These are phyloP conservation scores for Pachyrhynchus sulphureomaculatus DNA, from an alignment of 1,140 invertebrate species.

Conservation along the genomic window DNA sequence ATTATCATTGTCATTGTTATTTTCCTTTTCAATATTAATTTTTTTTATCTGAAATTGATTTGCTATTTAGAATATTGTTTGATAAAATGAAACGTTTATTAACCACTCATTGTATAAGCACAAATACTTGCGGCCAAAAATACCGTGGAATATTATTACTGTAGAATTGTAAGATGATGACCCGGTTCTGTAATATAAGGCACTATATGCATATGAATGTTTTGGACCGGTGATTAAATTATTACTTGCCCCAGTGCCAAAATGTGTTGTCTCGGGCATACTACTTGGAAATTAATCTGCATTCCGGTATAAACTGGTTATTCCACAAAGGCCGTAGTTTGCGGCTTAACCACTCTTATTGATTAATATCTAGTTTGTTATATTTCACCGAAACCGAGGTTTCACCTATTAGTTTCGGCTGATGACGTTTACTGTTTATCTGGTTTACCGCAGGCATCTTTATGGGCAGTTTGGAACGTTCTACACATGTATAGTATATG, in stretches of 20 bases:
- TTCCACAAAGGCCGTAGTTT: neutral
- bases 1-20: no score
- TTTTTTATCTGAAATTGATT: no score
- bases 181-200: no score
- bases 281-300: slow-evolving; percentile 10
- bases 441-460: neutral
- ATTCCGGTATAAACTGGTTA: neutral
- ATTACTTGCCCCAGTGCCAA: slow-evolving; percentile 9
- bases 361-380: slow-evolving; percentile 12
- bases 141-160: no score
- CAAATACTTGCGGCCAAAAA: no score
- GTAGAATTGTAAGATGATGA: no score
- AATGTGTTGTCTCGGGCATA: slow-evolving; percentile 5
- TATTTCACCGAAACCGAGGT: neutral
- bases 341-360: neutral
- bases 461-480: neutral
- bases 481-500: neutral
- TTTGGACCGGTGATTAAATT: slow-evolving; percentile 11
- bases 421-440: neutral
- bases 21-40: no score
- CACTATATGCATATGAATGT: slow-evolving; percentile 11
- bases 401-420: slow-evolving; percentile 3
- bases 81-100: no score
- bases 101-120: no score
- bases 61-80: no score